A percentile compares a stretch with the other conserved stretches of the same genome.
Conservation (phyloP, 2,888 invertebrate genomes). For the Salpingus planirostris region DNA sequence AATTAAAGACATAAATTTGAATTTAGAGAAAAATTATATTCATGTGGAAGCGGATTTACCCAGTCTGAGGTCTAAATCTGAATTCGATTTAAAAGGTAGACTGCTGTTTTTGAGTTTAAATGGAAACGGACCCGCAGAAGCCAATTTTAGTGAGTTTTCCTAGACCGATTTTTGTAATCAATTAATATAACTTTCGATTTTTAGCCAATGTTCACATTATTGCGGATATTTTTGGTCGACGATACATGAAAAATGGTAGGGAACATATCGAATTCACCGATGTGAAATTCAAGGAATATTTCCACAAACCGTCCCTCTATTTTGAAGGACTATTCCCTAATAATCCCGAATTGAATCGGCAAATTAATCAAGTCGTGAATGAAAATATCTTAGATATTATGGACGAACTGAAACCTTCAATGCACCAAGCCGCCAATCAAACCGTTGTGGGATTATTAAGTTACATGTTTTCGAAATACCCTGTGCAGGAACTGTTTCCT, state of each 20-base stretch:
- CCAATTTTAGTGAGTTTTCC: constrained; percentile 54
- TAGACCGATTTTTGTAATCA: constrained; percentile 4
- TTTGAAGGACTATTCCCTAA: constrained; percentile 60
- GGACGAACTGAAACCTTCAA: constrained; percentile 57
- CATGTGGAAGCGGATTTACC: constrained; percentile 52
- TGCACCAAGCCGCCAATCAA: too few species aligned
- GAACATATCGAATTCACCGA: constrained; percentile 51
- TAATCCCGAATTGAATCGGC: constrained; percentile 47
- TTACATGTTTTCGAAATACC: too few species aligned
- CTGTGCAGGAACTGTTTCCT: too few species aligned
- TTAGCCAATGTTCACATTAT: constrained; percentile 54
- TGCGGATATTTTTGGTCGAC: constrained; percentile 48
- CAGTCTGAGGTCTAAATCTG: constrained; percentile 49
- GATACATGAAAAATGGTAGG: constrained; percentile 41
- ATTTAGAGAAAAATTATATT: constrained; percentile 45
- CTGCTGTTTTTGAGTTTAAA: constrained; percentile 59
- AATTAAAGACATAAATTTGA: constrained; percentile 33
- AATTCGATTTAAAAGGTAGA: constrained; percentile 55
- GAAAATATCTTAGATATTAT: constrained; percentile 60
- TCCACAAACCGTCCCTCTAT: constrained; percentile 50
- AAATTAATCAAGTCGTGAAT: constrained; percentile 63
- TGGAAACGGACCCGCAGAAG: constrained; percentile 55
- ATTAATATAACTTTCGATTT: too few species aligned
- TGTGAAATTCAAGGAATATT: constrained; percentile 52
- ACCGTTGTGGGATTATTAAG: too few species aligned